phyloP scores from a whole-genome alignment of 2,797 vertebrate genomes.

The Dromococcyx pavoninus region DNA sequence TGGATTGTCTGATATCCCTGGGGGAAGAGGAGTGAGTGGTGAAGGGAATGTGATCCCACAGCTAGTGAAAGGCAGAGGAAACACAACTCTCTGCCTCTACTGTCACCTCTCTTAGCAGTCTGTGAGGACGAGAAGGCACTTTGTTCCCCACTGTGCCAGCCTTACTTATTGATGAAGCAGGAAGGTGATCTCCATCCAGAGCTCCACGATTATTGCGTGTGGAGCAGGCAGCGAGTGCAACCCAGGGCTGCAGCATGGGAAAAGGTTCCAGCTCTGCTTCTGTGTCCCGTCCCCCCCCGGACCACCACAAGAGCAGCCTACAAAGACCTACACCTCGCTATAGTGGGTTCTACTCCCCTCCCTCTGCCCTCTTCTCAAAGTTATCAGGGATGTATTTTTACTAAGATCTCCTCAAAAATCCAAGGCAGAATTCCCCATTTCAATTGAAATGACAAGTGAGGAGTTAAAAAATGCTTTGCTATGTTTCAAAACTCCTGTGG shows the following conservation, averaged over 20 bases:
- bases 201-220: fast-evolving
- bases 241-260: fast-evolving
- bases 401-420: not conserved
- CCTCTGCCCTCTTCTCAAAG: not conserved
- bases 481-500: not conserved
- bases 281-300: fast-evolving
- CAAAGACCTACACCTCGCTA: not conserved
- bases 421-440: not conserved
- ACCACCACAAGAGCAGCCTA: fast-evolving
- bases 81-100: not conserved
- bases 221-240: not conserved
- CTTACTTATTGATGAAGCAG: not conserved
- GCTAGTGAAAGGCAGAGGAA: not conserved
- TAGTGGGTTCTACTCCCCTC: fast-evolving
- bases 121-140: not conserved
- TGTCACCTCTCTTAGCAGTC: fast-evolving
- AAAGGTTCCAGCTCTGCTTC: not conserved
- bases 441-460: not conserved
- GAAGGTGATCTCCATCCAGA: not conserved
- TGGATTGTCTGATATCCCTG: not conserved
- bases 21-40: not conserved
- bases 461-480: not conserved
- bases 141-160: not conserved
- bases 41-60: not conserved
- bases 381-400: not conserved